A percentile compares a stretch with the other conserved stretches of the same genome.
Evolutionary conservation across 2,797 vertebrate genomes (phyloP).

Genomic region (Enteromius fasciolatus): DNA sequence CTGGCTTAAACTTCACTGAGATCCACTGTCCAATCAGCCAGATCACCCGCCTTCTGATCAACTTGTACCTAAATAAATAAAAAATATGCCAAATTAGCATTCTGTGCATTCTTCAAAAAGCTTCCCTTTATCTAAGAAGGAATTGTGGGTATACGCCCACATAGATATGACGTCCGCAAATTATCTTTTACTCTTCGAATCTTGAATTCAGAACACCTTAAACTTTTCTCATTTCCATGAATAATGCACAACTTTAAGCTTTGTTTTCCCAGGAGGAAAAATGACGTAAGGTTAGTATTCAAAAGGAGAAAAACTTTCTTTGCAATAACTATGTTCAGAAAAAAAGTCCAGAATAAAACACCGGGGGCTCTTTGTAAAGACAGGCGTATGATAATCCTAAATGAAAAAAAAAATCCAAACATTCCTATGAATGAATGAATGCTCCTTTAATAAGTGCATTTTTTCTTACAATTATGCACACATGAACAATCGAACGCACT

Average conservation of each 20-base stretch:
- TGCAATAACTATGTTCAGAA: too few relatives aligned
- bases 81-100: constrained; percentile 13
- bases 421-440: background rate
- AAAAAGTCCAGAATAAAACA: background rate
- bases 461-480: background rate
- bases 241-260: background rate
- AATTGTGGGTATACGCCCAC: background rate
- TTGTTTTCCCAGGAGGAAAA: constrained; percentile 5
- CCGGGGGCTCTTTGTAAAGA: background rate
- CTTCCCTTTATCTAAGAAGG: background rate
- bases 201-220: background rate
- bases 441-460: background rate
- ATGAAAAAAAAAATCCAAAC: background rate
- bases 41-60: constrained; percentile 92
- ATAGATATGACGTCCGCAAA: background rate
- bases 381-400: background rate
- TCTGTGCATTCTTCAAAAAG: background rate
- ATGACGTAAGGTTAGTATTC: background rate
- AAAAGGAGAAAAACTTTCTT: background rate
- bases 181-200: background rate
- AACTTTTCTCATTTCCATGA: constrained; percentile 9
- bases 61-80: constrained; percentile 86
- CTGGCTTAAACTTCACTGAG: constrained; percentile 95
- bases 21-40: constrained; percentile 99
- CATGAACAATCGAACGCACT: background rate